Evolutionary conservation across 2,888 invertebrate species (phyloP).

Genomic region (Eupeodes latifasciatus): DNA sequence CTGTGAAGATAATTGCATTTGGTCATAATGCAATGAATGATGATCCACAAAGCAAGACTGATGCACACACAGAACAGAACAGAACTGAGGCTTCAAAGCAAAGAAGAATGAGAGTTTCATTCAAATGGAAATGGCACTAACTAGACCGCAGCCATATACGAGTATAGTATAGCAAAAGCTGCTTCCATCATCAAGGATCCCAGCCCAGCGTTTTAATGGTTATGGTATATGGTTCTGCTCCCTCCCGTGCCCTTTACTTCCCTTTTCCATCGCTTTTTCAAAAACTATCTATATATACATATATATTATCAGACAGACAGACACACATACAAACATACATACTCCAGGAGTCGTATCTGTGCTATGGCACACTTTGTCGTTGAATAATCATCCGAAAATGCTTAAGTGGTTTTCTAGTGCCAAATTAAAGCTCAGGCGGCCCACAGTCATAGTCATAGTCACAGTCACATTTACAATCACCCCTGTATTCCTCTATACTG

Average conservation of each 20-base stretch:
- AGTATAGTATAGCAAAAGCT: background rate
- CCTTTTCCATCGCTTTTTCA: background rate
- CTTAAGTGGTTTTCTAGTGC: slow-evolving; percentile 71
- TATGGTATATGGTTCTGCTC: background rate
- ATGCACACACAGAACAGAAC: slow-evolving; percentile 36
- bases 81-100: background rate
- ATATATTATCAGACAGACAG: background rate
- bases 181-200: background rate
- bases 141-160: slow-evolving; percentile 29
- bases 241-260: background rate
- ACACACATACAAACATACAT: background rate
- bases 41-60: slow-evolving; percentile 64
- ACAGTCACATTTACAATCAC: background rate
- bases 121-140: slow-evolving; percentile 66
- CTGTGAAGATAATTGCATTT: slow-evolving; percentile 75
- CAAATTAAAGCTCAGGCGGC: slow-evolving; percentile 64
- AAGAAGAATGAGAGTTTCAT: slow-evolving; percentile 53
- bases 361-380: slow-evolving; percentile 62
- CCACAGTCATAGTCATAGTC: background rate
- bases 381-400: slow-evolving; percentile 70
- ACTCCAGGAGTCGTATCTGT: slow-evolving; percentile 10
- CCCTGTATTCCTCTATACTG: background rate
- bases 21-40: slow-evolving; percentile 72
- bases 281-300: background rate
- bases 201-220: slow-evolving; percentile 15